Base-by-base conservation (phyloP, 2,113 vertebrate species). In the Psittacula cyanocephala region DNA sequence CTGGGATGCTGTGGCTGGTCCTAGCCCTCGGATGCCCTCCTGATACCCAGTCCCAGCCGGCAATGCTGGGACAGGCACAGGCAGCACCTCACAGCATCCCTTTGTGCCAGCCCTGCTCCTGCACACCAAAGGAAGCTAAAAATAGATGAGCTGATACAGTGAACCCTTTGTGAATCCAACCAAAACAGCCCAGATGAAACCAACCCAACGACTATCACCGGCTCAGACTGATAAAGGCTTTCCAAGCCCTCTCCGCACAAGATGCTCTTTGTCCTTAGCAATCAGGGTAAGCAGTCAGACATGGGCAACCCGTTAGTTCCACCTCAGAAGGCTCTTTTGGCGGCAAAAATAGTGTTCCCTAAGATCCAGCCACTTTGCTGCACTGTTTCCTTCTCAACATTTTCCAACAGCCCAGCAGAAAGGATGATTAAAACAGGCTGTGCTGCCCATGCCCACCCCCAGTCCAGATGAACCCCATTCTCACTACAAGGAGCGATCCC, bases 21-120 rank as follows among this genome's bases (percentile, higher is more conserved):
- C 91, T 46, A 81, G 49, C 11, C 35, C 3, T 0, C 1, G 17
- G 59, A 28, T 69, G 75, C 8, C 46, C 64, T 8, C 11, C 59
- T 72, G 50, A 46, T n/a, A 23, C 52, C 57, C 33, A 10, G 8
- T 20, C 35, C 41, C 0, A 0, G 33, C 8, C 0, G 1, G 50
- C 15, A 7, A 4, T 0, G 24, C 41, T 2, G 5, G 78, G 53
- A 64, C 0, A 57, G 77, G 64, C 12, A 33, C n/a, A 29, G 60
- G 59, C 67, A 82, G 59, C 67, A 47, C 78, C 74, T 39, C 1
- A 1, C 43, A 79, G 79, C 28, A 25, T 5, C 52, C 64, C 50
- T 63, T 84, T 3, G 7, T 31, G 13, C 81, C 87, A 46, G 53
- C 18, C 86, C 67, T 0, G 1, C 70, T 91, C 49, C 39, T 2